Percentiles rank a stretch among this genome's conserved stretches.
Evolutionary conservation across 2,797 vertebrate species (phyloP).

Genomic region (Eremophila alpestris): DNA sequence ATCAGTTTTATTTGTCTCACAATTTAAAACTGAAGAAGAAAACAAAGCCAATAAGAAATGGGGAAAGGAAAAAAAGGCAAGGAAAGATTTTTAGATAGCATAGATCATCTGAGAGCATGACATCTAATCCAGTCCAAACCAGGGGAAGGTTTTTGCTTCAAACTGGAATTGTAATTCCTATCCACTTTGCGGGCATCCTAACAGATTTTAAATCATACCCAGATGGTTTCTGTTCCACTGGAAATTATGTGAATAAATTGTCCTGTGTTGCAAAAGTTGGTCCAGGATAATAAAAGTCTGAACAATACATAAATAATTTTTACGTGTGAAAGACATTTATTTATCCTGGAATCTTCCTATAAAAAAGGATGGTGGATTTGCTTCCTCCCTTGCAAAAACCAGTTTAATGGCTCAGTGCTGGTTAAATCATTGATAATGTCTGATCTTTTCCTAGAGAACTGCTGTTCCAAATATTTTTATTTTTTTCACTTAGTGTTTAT

Average conservation of each 20-base stretch:
- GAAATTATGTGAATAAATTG: neutral
- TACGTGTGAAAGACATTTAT: neutral
- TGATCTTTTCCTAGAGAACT: neutral
- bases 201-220: neutral
- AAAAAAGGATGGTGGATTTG: neutral
- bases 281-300: neutral
- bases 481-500: neutral
- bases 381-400: neutral
- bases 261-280: neutral
- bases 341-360: neutral
- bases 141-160: neutral
- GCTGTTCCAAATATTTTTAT: neutral
- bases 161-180: neutral
- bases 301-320: neutral
- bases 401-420: neutral
- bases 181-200: neutral
- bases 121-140: neutral
- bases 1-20: neutral
- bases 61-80: rapidly evolving
- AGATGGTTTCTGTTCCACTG: neutral
- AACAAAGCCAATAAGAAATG: neutral
- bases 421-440: neutral
- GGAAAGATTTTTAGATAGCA: neutral
- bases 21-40: neutral
- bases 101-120: neutral